Conservation (phyloP, 2,888 invertebrate genomes). For the Caenorhabditis sulstoni region DNA sequence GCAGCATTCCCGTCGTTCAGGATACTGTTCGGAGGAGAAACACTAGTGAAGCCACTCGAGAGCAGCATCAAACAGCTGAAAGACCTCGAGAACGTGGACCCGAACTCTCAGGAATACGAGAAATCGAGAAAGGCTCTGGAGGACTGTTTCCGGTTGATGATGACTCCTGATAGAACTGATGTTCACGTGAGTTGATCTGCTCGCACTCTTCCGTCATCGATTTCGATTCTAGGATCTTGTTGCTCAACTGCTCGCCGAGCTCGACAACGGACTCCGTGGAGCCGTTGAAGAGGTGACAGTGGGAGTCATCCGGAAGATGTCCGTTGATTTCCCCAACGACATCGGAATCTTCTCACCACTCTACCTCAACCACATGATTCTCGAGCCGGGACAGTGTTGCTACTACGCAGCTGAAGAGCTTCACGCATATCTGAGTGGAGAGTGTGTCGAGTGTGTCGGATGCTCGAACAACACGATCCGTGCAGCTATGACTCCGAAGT, state of each 20-base stretch:
- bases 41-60: constrained; percentile 25
- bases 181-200: constrained; percentile 26
- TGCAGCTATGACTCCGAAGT: constrained; percentile 95
- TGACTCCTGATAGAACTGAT: constrained; percentile 36
- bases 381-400: constrained; percentile 92
- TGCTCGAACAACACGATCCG: constrained; percentile 98
- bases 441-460: constrained; percentile 98
- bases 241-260: constrained; percentile 51
- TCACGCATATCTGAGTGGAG: constrained; percentile 96
- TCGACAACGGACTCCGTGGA: constrained; percentile 71
- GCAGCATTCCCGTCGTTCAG: constrained; percentile 76
- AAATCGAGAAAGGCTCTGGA: constrained; percentile 44
- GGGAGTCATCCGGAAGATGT: constrained; percentile 73
- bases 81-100: constrained; percentile 5
- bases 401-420: constrained; percentile 93
- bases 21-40: constrained; percentile 71
- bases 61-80: constrained; percentile 11
- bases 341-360: constrained; percentile 87
- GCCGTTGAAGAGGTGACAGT: constrained; percentile 73
- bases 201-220: background rate
- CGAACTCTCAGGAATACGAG: constrained; percentile 21
- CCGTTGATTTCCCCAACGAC: constrained; percentile 68
- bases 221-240: constrained; percentile 47
- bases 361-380: constrained; percentile 89
- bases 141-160: constrained; percentile 53